These are phyloP conservation scores for Cephus nigrinus DNA, from an alignment of 2,888 invertebrate species.

Conservation along the genomic window DNA sequence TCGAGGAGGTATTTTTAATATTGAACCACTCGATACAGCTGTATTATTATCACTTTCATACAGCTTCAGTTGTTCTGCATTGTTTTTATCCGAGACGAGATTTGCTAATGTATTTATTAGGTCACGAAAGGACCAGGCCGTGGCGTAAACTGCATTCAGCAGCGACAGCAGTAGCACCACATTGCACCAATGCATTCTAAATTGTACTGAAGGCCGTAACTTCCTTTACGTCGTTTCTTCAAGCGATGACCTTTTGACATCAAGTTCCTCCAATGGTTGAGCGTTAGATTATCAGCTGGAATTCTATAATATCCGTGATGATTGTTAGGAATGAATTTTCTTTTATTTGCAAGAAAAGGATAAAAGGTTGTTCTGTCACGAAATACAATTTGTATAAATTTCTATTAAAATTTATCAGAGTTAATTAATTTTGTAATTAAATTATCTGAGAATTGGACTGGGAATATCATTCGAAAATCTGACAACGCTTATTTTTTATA, in stretches of 20 bases:
- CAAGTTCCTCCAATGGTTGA: background rate
- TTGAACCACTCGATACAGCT: background rate
- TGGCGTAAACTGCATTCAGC: slow-evolving; percentile 10
- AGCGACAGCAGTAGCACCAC: slow-evolving; percentile 21
- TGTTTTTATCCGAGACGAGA: slow-evolving; percentile 7
- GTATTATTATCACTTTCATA: background rate
- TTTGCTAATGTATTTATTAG: slow-evolving; percentile 14
- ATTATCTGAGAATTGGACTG: background rate
- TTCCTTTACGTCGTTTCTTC: background rate
- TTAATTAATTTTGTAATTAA: background rate
- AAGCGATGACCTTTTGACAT: background rate
- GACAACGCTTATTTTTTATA: background rate
- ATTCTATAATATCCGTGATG: background rate
- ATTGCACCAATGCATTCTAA: slow-evolving; percentile 22
- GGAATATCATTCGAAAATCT: background rate
- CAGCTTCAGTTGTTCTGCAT: background rate
- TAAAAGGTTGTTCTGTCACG: background rate
- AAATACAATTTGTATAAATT: background rate
- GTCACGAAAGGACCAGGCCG: slow-evolving; percentile 28
- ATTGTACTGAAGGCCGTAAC: background rate
- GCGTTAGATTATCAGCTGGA: background rate
- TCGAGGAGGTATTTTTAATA: background rate
- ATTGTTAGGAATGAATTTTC: background rate
- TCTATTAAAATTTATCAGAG: background rate
- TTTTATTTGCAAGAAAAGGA: background rate